Percentiles rank a stretch among this genome's conserved stretches.
Evolutionary conservation across 2,113 vertebrate species (phyloP).

Genomic region (Protobothrops mucrosquamatus): DNA sequence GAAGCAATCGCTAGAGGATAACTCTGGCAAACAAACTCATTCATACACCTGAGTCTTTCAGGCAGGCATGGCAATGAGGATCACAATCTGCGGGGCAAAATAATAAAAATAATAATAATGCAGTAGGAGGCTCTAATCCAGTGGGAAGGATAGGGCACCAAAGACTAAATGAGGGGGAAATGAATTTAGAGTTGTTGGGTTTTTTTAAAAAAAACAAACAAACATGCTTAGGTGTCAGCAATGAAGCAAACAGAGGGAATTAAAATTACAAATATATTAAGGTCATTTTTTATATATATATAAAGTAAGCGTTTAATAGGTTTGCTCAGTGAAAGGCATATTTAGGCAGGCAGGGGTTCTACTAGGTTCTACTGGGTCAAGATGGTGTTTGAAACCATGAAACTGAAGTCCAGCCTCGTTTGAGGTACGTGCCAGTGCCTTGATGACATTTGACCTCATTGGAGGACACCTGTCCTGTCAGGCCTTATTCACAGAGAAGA

Average conservation of each 20-base stretch:
- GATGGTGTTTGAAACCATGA: not conserved
- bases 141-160: not conserved
- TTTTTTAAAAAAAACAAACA: not conserved
- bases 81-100: conserved; percentile 19
- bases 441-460: not conserved
- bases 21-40: conserved; percentile 13
- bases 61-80: conserved; percentile 38
- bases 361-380: not conserved
- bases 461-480: not conserved
- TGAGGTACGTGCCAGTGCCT: not conserved
- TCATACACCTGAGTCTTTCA: conserved; percentile 7
- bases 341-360: not conserved
- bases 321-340: conserved; percentile 37
- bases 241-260: conserved; percentile 32
- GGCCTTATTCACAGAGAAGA: not conserved
- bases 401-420: not conserved
- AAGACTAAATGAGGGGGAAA: conserved; percentile 42
- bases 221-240: not conserved
- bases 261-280: conserved; percentile 34
- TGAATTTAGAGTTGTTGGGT: conserved; percentile 1
- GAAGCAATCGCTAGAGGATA: conserved; percentile 43
- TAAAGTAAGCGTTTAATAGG: conserved; percentile 6
- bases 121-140: conserved; percentile 19
- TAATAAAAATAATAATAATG: conserved; percentile 11
- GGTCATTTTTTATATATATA: not conserved